These are phyloP conservation scores for Nephrotoma appendiculata DNA, from an alignment of 2,888 invertebrate species.

Conservation along the genomic window DNA sequence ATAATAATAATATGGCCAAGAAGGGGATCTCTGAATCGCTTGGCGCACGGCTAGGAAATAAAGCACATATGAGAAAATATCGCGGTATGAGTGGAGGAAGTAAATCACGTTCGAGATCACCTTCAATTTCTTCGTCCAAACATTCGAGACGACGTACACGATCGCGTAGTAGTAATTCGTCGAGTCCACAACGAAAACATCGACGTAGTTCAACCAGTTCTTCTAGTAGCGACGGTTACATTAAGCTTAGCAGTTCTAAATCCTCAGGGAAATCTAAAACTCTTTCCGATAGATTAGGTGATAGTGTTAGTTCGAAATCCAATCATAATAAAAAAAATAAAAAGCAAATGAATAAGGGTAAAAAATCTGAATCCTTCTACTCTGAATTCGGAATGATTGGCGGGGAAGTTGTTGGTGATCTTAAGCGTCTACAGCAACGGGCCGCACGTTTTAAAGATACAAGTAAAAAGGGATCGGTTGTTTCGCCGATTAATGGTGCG, in stretches of 20 bases:
- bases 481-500: not conserved
- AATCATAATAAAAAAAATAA: conserved; percentile 31
- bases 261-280: not conserved
- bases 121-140: conserved; percentile 14
- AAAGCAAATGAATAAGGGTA: conserved; percentile 19
- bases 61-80: conserved; percentile 29
- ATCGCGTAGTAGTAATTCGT: conserved; percentile 24
- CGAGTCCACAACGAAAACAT: conserved; percentile 38
- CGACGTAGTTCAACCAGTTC: conserved; percentile 34
- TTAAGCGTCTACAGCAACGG: conserved; percentile 69
- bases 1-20: conserved; percentile 23
- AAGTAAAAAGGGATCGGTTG: conserved; percentile 1
- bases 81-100: conserved; percentile 24
- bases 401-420: conserved; percentile 55
- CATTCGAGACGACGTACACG: conserved; percentile 23
- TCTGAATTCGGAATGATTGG: conserved; percentile 47
- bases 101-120: conserved; percentile 25
- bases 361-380: conserved; percentile 41
- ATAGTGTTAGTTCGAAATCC: conserved; percentile 14
- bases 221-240: conserved; percentile 19
- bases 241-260: conserved; percentile 16
- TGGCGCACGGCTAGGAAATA: conserved; percentile 41
- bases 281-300: conserved; percentile 40
- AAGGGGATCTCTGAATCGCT: conserved; percentile 40
- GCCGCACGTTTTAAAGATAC: conserved; percentile 69